These are phyloP conservation scores for Lasioglossum lativentre DNA, from an alignment of 2,888 invertebrate species.

Conservation along the genomic window DNA sequence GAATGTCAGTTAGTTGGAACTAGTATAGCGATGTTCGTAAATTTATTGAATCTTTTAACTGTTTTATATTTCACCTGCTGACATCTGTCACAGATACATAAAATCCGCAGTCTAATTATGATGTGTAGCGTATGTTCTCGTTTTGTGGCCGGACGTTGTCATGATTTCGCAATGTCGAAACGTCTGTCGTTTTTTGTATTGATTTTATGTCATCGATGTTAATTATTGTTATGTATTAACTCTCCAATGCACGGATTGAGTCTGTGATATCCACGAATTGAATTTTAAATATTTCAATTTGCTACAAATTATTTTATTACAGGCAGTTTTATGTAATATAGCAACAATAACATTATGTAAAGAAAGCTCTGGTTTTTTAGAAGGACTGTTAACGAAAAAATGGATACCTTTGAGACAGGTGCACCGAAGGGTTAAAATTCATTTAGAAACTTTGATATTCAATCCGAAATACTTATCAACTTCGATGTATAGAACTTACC, in stretches of 20 bases:
- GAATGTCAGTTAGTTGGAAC: background rate
- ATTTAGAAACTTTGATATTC: background rate
- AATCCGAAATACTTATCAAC: background rate
- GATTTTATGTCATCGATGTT: background rate
- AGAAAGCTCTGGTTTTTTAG: background rate
- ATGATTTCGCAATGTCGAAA: background rate
- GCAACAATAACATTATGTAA: background rate
- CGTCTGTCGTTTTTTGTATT: background rate
- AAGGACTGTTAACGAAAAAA: background rate
- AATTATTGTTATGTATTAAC: background rate
- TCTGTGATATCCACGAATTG: background rate
- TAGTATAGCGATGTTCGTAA: background rate
- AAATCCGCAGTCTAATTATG: background rate
- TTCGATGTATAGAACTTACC: conserved; percentile 27
- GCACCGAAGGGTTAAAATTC: background rate
- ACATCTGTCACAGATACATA: background rate
- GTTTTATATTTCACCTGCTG: background rate
- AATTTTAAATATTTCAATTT: background rate
- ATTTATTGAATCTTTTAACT: background rate
- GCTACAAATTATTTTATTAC: background rate
- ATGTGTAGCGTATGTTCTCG: background rate
- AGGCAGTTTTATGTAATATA: background rate
- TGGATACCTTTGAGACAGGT: background rate
- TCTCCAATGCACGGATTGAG: background rate
- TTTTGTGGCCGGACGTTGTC: background rate